phyloP scores from a whole-genome alignment of 2,797 vertebrate species.

The Tenualosa thibaudeaui region DNA sequence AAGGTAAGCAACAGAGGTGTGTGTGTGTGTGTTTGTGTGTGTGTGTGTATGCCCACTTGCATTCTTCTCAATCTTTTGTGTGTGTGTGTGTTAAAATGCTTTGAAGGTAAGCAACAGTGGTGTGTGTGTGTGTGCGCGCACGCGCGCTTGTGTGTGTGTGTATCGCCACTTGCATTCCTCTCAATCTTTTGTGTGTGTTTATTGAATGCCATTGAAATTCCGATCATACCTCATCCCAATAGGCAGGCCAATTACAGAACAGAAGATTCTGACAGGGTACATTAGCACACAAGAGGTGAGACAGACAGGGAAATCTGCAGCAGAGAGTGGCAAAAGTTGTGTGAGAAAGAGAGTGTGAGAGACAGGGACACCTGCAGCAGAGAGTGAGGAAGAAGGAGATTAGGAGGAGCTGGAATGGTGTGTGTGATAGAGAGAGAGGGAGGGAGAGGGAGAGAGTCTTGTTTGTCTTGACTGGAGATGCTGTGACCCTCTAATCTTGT shows the following conservation, averaged over 20 bases:
- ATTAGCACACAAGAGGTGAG: background rate
- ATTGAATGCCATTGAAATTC: background rate
- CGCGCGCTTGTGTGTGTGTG: background rate
- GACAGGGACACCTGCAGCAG: too few species aligned
- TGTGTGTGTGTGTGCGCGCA: background rate
- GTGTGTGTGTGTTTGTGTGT: slow-evolving; percentile 23
- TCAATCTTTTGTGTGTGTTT: background rate
- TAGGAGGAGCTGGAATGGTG: too few species aligned
- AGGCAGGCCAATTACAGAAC: slow-evolving; percentile 2
- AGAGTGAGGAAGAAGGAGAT: background rate
- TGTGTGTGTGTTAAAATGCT: background rate
- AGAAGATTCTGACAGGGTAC: background rate
- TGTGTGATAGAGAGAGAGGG: background rate
- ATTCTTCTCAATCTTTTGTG: too few species aligned
- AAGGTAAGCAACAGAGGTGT: background rate
- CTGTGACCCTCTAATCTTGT: background rate
- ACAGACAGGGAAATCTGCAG: too few species aligned
- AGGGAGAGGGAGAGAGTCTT: background rate
- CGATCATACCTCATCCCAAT: background rate
- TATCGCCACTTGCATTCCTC: too few species aligned
- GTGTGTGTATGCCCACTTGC: too few species aligned
- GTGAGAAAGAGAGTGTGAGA: background rate
- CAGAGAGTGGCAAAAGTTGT: background rate
- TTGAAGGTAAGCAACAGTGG: too few species aligned
- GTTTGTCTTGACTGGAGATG: background rate